Base-by-base conservation (phyloP, 2,113 vertebrate genomes). In the Melanotaenia duboulayi region DNA sequence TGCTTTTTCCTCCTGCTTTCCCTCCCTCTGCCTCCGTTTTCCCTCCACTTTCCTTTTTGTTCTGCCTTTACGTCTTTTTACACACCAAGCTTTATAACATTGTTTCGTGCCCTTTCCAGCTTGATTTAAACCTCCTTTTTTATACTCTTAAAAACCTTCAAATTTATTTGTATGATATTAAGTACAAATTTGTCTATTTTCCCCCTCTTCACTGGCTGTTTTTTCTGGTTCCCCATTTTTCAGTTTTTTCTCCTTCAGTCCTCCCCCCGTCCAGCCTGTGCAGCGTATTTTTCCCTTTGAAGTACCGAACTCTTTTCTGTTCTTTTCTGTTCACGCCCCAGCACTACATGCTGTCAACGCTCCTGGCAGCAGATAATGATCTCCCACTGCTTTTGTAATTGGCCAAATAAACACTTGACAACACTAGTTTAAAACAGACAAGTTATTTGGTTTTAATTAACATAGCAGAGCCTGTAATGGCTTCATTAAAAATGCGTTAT, bases 311-410 rank as follows among this genome's bases (percentile, higher is more conserved):
- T 85, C 82, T 64, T 65, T 16, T 87, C 84, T 73, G 82, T 88
- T 88, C 83, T 78, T 85, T 83, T 89, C 81, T 90, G 80, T 90
- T 92, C 87, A 89, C 88, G 85, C 92, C 90, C 87, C 85, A 67
- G 82, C 90, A 25, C 90, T 84, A 82, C 71, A 86, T 89, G 93
- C 80, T 89, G 90, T 91, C 91, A 89, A 76, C 85, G 86, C 92
- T 93, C 91, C 93, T 90, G 89, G 90, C 89, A 92, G 90, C 92
- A 84, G 88, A 94, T 94, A 98, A 97, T 97, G 97, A 97, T 96
- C 97, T 95, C 96, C 97, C 96, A 97, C 96, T 96, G 97, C 93
- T 98, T 96, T 95, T 95, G 95, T 98, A 98, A 99, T 97, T 97
- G 96, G 96, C 93, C 95, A 96, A 97, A 96, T 96, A 97, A 98